Conservation (phyloP, 37 sponge, comb jelly and placozoan genomes). For the Diacarnus erythraeanus region DNA sequence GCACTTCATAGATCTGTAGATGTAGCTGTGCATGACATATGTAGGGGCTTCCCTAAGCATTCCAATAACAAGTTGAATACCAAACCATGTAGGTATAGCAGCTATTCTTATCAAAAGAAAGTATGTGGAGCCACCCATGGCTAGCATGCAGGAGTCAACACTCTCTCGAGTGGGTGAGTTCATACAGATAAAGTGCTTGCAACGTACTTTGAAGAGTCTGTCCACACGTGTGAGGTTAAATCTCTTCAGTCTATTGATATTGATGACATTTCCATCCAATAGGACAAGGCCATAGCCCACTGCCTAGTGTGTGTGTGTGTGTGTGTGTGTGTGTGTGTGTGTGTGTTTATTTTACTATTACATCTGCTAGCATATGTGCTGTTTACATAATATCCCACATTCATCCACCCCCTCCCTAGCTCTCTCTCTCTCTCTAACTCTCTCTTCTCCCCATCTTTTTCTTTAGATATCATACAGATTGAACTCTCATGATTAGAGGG, state of each 20-base stretch:
- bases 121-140: no score
- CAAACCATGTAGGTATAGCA: not conserved
- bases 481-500: no score
- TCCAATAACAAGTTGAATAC: no score
- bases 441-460: no score
- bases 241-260: conserved; percentile 88
- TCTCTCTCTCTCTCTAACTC: no score
- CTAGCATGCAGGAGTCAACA: no score
- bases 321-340: not conserved
- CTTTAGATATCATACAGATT: no score
- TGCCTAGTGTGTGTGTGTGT: conserved; percentile 61
- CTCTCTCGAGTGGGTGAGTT: not conserved
- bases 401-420: not conserved
- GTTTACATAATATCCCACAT: not conserved
- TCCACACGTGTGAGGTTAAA: conserved; percentile 82
- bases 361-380: not conserved
- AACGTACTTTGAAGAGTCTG: conserved; percentile 74
- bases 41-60: no score
- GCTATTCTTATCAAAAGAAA: no score
- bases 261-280: conserved; percentile 84
- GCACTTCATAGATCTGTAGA: no score
- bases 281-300: conserved; percentile 87
- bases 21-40: no score
- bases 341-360: no score
- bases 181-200: not conserved